Evolutionary conservation across 2,888 invertebrate genomes (phyloP).

Genomic region (Sipunculus nudus): DNA sequence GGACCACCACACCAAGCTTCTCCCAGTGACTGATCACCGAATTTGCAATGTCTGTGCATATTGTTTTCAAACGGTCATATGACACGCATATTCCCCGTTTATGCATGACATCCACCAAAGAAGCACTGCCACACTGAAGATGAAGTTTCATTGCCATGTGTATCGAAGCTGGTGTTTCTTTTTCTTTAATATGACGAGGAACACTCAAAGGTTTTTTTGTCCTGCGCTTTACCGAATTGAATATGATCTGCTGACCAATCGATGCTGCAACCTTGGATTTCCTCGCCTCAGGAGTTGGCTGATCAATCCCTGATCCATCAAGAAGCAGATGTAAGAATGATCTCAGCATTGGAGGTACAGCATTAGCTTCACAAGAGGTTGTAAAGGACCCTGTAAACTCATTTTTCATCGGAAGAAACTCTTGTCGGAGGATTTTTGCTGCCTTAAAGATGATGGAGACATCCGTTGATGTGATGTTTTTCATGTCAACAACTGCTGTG

Average conservation of each 20-base stretch:
- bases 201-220: background rate
- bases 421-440: background rate
- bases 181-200: background rate
- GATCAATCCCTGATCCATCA: background rate
- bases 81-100: background rate
- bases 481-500: background rate
- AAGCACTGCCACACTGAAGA: slow-evolving; percentile 1
- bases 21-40: background rate
- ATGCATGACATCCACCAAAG: background rate
- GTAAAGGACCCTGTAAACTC: background rate
- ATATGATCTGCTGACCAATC: background rate
- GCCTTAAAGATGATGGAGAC: background rate
- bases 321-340: background rate
- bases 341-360: background rate
- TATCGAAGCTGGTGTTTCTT: background rate
- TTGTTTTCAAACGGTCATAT: background rate
- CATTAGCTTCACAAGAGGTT: background rate
- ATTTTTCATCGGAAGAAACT: background rate
- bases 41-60: slow-evolving; percentile 6
- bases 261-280: background rate
- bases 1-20: background rate
- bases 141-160: background rate
- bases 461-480: background rate
- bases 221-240: background rate
- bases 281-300: background rate